Evolutionary conservation across 2,888 invertebrate genomes (phyloP).

Genomic region (Latrodectus elegans): DNA sequence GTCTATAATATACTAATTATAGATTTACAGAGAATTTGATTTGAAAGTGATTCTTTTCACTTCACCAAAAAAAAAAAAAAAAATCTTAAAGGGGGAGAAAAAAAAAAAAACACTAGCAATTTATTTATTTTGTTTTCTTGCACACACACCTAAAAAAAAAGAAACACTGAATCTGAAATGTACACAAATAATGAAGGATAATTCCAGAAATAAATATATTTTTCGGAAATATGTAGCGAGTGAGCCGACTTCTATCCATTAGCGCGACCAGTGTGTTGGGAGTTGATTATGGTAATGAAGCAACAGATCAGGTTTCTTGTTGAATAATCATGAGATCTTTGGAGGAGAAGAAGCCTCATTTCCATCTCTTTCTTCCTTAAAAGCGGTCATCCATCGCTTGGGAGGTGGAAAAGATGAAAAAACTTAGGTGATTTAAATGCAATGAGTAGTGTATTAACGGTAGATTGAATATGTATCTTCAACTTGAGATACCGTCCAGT

Average conservation of each 20-base stretch:
- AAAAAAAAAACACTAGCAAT: too few relatives aligned
- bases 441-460: conserved; percentile 64
- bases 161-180: background rate
- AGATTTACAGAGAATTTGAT: too few relatives aligned
- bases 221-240: background rate
- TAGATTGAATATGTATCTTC: conserved; percentile 58
- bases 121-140: background rate
- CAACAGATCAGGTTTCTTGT: conserved; percentile 54
- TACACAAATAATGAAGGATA: background rate
- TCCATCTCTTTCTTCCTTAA: conserved; percentile 26
- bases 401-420: conserved; percentile 28
- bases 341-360: conserved; percentile 11
- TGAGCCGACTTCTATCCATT: background rate
- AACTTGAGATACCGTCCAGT: conserved; percentile 23
- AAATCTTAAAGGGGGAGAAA: too few relatives aligned
- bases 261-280: conserved; percentile 27
- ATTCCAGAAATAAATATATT: background rate
- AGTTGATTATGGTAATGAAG: conserved; percentile 62
- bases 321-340: conserved; percentile 62
- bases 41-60: too few relatives aligned
- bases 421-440: conserved; percentile 62
- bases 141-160: background rate
- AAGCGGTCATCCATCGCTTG: conserved; percentile 14
- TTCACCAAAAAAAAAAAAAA: too few relatives aligned
- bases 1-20: too few relatives aligned